These are phyloP conservation scores for Eupithecia tripunctaria DNA, from an alignment of 2,888 invertebrate genomes.

Conservation along the genomic window DNA sequence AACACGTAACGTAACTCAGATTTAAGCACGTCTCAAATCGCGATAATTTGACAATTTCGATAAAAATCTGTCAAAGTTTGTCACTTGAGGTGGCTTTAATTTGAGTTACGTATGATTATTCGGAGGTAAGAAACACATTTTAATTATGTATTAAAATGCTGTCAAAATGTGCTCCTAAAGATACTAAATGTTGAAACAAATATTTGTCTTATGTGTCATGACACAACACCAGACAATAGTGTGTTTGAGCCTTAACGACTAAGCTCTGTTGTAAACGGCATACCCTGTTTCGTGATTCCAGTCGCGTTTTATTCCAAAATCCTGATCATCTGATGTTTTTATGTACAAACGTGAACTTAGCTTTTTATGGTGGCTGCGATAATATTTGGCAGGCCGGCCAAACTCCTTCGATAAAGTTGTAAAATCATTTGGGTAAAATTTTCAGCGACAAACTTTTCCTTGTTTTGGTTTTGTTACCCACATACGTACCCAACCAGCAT, in stretches of 20 bases:
- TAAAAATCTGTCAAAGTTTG: too few species aligned
- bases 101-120: too few species aligned
- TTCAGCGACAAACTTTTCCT: slow-evolving; percentile 2
- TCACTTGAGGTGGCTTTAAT: too few species aligned
- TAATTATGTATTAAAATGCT: neutral
- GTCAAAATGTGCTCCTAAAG: neutral
- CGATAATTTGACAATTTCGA: too few species aligned
- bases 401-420: slow-evolving; percentile 11
- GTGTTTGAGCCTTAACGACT: slow-evolving; percentile 52
- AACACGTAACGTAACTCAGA: too few species aligned
- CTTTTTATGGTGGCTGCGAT: slow-evolving; percentile 10
- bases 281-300: slow-evolving; percentile 75
- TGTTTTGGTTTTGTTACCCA: neutral
- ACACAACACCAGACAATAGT: neutral
- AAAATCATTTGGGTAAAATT: slow-evolving; percentile 9
- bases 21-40: too few species aligned
- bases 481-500: neutral
- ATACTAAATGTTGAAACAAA: neutral
- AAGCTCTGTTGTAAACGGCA: slow-evolving; percentile 69
- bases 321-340: slow-evolving; percentile 53
- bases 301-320: slow-evolving; percentile 66
- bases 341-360: slow-evolving; percentile 29
- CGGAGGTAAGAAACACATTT: neutral
- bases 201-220: neutral
- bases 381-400: slow-evolving; percentile 13